These are phyloP conservation scores for Eledone cirrhosa DNA, from an alignment of 2,888 invertebrate genomes.

Conservation along the genomic window DNA sequence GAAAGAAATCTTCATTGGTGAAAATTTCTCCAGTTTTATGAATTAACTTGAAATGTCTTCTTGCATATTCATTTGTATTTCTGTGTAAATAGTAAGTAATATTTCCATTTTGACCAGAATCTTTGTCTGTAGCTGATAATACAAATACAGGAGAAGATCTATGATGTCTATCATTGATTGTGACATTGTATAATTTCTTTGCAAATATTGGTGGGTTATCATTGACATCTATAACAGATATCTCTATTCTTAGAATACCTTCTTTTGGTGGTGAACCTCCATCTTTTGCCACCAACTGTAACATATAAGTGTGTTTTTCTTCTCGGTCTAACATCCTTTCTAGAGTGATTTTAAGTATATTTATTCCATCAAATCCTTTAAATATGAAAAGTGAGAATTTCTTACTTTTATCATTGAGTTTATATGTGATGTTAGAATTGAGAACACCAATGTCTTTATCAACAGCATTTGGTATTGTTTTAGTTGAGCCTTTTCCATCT, in stretches of 20 bases:
- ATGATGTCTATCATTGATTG: neutral
- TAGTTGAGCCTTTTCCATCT: neutral
- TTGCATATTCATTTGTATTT: no score
- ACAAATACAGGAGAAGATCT: neutral
- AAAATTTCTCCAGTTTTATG: neutral
- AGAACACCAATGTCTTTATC: no score
- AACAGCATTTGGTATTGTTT: no score
- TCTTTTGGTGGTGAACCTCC: no score
- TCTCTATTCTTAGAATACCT: no score
- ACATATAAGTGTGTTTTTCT: neutral
- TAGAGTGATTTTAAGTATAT: neutral
- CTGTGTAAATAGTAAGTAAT: no score
- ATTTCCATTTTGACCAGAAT: no score
- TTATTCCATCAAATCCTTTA: conserved; percentile 5
- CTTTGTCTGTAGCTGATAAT: conserved; percentile 1
- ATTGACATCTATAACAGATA: no score
- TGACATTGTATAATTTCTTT: conserved; percentile 1
- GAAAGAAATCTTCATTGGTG: neutral
- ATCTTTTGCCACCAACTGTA: neutral
- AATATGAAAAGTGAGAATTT: conserved; percentile 4
- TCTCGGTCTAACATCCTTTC: neutral
- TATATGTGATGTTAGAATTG: no score
- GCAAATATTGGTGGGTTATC: no score
- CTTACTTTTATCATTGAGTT: no score
- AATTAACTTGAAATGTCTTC: neutral